Conservation (phyloP, 2,888 invertebrate genomes). For the Amiota mariae region DNA sequence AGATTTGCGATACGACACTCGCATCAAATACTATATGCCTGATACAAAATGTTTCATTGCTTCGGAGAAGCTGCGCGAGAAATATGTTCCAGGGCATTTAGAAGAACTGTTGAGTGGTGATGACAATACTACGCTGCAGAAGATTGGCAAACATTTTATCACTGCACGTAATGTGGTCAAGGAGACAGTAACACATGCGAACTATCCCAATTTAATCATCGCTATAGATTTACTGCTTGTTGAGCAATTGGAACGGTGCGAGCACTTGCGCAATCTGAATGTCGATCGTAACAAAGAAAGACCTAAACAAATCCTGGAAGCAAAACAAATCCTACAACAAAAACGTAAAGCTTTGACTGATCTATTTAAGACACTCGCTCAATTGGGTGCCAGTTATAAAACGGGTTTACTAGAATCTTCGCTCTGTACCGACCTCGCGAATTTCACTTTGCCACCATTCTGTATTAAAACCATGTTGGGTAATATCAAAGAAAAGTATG, state of each 20-base stretch:
- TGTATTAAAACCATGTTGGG: slow-evolving; percentile 78
- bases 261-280: slow-evolving; percentile 77
- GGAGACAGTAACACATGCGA: slow-evolving; percentile 76
- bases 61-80: slow-evolving; percentile 55
- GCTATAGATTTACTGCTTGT: slow-evolving; percentile 80
- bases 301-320: slow-evolving; percentile 84
- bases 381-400: slow-evolving; percentile 86
- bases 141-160: slow-evolving; percentile 74
- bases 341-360: slow-evolving; percentile 90
- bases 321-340: slow-evolving; percentile 86
- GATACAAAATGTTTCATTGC: slow-evolving; percentile 71
- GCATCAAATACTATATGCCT: slow-evolving; percentile 60
- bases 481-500: slow-evolving; percentile 75
- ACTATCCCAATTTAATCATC: slow-evolving; percentile 78
- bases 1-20: slow-evolving; percentile 69
- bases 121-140: slow-evolving; percentile 55
- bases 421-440: slow-evolving; percentile 75
- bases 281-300: slow-evolving; percentile 74
- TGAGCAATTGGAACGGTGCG: slow-evolving; percentile 80
- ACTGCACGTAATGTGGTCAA: slow-evolving; percentile 80
- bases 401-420: slow-evolving; percentile 81
- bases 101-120: slow-evolving; percentile 14
- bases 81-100: slow-evolving; percentile 43
- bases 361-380: slow-evolving; percentile 85
- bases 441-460: slow-evolving; percentile 81